phyloP scores from a whole-genome alignment of 2,888 invertebrate genomes.

The Panzeria rudis region DNA sequence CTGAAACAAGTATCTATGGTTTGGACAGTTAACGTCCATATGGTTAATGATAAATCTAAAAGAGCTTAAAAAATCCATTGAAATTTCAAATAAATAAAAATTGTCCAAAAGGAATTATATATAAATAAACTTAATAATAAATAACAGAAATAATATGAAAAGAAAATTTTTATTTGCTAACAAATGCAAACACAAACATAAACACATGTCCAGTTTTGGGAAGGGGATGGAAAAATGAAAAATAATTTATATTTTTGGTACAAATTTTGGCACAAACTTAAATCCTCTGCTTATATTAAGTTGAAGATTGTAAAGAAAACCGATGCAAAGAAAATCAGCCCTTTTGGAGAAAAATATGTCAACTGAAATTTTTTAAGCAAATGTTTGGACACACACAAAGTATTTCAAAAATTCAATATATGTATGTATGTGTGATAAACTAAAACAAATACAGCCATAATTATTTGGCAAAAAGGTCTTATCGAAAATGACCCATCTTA shows the following conservation, averaged over 20 bases:
- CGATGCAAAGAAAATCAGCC: not conserved
- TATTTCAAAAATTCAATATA: constrained; percentile 7
- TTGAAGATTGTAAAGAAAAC: constrained; percentile 17
- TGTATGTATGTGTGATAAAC: constrained; percentile 32
- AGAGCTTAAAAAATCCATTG: not conserved
- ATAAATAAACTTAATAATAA: constrained; percentile 29
- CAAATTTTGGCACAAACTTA: constrained; percentile 10
- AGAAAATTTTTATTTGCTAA: constrained; percentile 16
- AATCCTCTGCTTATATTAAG: constrained; percentile 31
- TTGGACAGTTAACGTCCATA: too few relatives aligned
- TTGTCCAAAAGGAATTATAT: constrained; percentile 2
- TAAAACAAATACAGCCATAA: constrained; percentile 62
- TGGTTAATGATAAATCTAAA: too few relatives aligned
- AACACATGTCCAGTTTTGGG: constrained; percentile 44
- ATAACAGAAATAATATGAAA: constrained; percentile 24
- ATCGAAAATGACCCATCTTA: constrained; percentile 70
- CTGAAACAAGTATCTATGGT: too few relatives aligned
- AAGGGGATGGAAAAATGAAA: not conserved
- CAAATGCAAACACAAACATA: not conserved
- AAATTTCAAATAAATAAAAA: constrained; percentile 4
- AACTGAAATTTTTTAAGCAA: constrained; percentile 43
- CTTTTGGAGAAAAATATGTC: constrained; percentile 34
- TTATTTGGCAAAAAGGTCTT: constrained; percentile 50
- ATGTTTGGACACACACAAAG: constrained; percentile 41
- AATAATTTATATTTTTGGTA: constrained; percentile 15